Percentiles rank a stretch among this genome's conserved stretches.
phyloP scores from a whole-genome alignment of 2,888 invertebrate species.

The Nephrotoma appendiculata region DNA sequence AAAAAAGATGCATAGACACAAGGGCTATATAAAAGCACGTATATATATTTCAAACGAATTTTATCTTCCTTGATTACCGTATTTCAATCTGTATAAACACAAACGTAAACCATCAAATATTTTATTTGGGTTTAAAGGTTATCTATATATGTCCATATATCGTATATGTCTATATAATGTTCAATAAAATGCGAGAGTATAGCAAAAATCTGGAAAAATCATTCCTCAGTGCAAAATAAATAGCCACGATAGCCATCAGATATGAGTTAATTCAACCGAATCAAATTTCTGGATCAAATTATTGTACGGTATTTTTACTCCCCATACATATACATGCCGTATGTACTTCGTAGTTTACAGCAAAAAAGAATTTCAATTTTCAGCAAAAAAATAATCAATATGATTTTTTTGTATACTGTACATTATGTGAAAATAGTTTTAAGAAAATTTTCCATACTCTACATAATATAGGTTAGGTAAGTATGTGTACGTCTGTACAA shows the following conservation, averaged over 20 bases:
- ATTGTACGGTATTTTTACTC: background rate
- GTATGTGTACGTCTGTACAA: too few relatives aligned
- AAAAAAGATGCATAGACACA: too few relatives aligned
- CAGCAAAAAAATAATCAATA: background rate
- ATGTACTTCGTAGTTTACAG: background rate
- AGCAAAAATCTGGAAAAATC: background rate
- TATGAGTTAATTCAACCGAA: background rate
- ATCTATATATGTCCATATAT: background rate
- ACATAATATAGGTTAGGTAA: background rate
- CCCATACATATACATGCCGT: background rate
- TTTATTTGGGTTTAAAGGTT: background rate
- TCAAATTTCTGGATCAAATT: background rate
- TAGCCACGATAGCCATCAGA: background rate
- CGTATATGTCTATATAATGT: background rate
- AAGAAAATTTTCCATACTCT: background rate
- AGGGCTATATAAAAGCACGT: too few relatives aligned
- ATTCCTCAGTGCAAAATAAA: background rate
- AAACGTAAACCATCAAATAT: background rate
- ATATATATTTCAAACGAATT: background rate
- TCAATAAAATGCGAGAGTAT: background rate
- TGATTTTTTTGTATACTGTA: background rate
- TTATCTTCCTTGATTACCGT: background rate
- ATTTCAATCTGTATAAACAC: background rate
- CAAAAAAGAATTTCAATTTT: background rate
- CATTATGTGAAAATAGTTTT: background rate